Conservation (phyloP, 2,888 invertebrate species). For the Acleris sparsana region DNA sequence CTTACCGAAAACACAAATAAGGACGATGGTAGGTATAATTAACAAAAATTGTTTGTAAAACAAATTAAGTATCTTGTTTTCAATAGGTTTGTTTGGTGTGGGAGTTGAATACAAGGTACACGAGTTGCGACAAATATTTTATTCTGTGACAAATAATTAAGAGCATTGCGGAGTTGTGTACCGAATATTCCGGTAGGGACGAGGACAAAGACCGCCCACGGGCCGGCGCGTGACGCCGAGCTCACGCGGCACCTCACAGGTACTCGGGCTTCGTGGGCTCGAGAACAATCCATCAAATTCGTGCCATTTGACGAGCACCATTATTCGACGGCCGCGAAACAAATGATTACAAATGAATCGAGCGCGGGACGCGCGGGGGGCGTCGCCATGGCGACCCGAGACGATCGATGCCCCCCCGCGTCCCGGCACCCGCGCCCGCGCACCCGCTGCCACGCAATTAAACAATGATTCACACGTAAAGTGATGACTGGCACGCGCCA, state of each 20-base stretch:
- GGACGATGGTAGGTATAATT: neutral
- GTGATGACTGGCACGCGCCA: constrained; percentile 65
- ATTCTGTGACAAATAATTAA: constrained; percentile 28
- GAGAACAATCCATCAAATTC: constrained; percentile 71
- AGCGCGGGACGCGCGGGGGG: constrained; percentile 54
- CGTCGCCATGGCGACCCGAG: constrained; percentile 74
- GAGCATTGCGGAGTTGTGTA: constrained; percentile 9
- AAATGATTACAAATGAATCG: constrained; percentile 83
- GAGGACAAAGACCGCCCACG: constrained; percentile 26
- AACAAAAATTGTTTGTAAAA: neutral
- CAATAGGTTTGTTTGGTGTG: constrained; percentile 2
- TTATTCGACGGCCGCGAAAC: constrained; percentile 79
- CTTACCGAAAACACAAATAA: neutral
- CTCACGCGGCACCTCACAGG: constrained; percentile 13
- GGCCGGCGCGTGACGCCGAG: neutral
- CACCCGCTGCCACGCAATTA: constrained; percentile 69
- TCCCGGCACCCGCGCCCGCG: constrained; percentile 41
- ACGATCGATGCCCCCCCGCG: constrained; percentile 72
- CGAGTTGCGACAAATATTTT: neutral
- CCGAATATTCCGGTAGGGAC: constrained; percentile 14
- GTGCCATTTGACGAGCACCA: constrained; percentile 70
- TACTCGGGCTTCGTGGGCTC: constrained; percentile 48
- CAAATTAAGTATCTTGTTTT: neutral
- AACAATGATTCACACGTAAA: constrained; percentile 78
- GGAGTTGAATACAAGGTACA: constrained; percentile 10